These are phyloP conservation scores for Aporophyla lueneburgensis DNA, from an alignment of 2,888 invertebrate genomes.

Conservation along the genomic window DNA sequence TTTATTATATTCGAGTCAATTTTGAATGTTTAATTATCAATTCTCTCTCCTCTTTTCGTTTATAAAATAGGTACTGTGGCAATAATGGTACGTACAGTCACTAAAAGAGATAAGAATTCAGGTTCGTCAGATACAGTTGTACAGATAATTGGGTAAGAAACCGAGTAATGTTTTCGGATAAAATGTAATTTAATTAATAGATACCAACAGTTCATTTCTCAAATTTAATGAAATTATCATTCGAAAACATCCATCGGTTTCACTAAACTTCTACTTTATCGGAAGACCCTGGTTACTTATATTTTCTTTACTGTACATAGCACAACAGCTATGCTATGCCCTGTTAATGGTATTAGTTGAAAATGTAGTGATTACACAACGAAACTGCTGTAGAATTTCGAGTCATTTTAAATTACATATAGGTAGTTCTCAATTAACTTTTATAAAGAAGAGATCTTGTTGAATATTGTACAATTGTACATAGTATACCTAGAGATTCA, in stretches of 20 bases:
- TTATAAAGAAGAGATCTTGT: conserved; percentile 25
- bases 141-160: too few species aligned
- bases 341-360: background rate
- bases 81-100: background rate
- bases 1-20: conserved; percentile 43
- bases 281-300: too few species aligned
- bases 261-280: too few species aligned
- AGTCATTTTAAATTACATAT: conserved; percentile 7
- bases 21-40: conserved; percentile 32
- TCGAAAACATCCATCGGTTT: too few species aligned
- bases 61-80: background rate
- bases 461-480: conserved; percentile 42
- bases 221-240: too few species aligned
- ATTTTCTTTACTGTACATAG: background rate
- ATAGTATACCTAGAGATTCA: conserved; percentile 35
- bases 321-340: too few species aligned
- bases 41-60: conserved; percentile 2
- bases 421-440: conserved; percentile 9
- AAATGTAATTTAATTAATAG: too few species aligned
- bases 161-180: too few species aligned
- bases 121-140: too few species aligned
- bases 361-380: conserved; percentile 21
- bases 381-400: conserved; percentile 14
- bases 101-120: too few species aligned
- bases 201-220: too few species aligned